Evolutionary conservation across 2,113 vertebrate species (phyloP).

Genomic region (Oncorhynchus keta): DNA sequence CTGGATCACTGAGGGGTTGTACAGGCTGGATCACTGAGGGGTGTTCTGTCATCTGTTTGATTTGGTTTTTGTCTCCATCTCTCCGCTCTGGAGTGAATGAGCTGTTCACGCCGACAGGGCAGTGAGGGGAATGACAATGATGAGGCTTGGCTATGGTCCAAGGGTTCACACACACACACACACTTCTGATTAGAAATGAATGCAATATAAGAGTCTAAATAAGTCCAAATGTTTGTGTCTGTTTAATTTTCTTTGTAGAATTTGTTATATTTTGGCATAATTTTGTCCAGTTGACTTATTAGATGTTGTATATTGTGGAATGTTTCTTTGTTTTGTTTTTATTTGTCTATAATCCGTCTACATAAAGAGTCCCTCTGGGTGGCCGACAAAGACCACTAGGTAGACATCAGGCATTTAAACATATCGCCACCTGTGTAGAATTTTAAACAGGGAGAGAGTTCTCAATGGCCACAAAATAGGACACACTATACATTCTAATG

Average conservation of each 20-base stretch:
- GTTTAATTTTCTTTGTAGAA: constrained; percentile 41
- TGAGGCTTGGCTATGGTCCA: constrained; percentile 74
- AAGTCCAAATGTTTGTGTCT: constrained; percentile 35
- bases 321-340: constrained; percentile 64
- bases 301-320: constrained; percentile 62
- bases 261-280: constrained; percentile 61
- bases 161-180: constrained; percentile 44
- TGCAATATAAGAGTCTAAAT: constrained; percentile 51
- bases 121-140: constrained; percentile 82
- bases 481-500: constrained; percentile 60
- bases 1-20: constrained; percentile 26
- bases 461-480: constrained; percentile 42
- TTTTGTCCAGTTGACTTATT: constrained; percentile 57
- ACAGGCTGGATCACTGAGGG: constrained; percentile 58
- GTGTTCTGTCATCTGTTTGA: constrained; percentile 74
- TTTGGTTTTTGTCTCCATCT: constrained; percentile 69
- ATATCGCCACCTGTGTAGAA: constrained; percentile 60
- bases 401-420: constrained; percentile 44
- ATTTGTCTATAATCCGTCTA: constrained; percentile 67
- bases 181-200: constrained; percentile 51
- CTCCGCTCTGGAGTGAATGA: constrained; percentile 66
- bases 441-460: constrained; percentile 57
- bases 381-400: constrained; percentile 45
- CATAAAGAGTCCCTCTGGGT: constrained; percentile 68
- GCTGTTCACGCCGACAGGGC: constrained; percentile 67